Conservation (phyloP, 2,113 vertebrate species). For the human (Homo sapiens) region DNA sequence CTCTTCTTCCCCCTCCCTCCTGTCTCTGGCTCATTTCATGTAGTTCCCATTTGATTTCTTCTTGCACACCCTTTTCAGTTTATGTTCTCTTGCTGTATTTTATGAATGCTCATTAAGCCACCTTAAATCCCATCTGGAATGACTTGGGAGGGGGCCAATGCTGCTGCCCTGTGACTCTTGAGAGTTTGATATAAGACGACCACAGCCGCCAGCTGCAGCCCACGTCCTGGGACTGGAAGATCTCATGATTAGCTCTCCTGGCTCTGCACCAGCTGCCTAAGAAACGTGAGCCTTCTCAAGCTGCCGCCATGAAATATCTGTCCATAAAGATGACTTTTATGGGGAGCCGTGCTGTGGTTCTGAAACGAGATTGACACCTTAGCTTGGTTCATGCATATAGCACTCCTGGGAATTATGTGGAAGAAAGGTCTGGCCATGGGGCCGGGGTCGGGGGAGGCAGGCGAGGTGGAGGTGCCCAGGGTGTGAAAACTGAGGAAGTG, state of each 20-base stretch:
- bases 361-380: background rate
- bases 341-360: background rate
- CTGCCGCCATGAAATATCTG: background rate
- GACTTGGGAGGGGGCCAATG: background rate
- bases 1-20: background rate
- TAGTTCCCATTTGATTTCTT: background rate
- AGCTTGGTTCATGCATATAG: background rate
- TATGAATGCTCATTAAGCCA: background rate
- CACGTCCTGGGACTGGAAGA: background rate
- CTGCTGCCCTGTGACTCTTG: no score
- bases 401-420: background rate
- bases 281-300: background rate
- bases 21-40: background rate
- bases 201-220: no score
- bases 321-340: background rate
- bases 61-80: background rate
- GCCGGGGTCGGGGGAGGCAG: rapidly evolving
- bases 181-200: background rate
- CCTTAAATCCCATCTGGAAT: background rate
- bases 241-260: background rate
- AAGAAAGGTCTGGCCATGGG: background rate
- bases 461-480: background rate
- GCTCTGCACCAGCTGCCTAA: background rate
- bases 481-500: background rate
- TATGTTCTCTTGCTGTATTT: background rate